Conservation (phyloP, 1,140 invertebrate species). For the Zaprionus ghesquierei region DNA sequence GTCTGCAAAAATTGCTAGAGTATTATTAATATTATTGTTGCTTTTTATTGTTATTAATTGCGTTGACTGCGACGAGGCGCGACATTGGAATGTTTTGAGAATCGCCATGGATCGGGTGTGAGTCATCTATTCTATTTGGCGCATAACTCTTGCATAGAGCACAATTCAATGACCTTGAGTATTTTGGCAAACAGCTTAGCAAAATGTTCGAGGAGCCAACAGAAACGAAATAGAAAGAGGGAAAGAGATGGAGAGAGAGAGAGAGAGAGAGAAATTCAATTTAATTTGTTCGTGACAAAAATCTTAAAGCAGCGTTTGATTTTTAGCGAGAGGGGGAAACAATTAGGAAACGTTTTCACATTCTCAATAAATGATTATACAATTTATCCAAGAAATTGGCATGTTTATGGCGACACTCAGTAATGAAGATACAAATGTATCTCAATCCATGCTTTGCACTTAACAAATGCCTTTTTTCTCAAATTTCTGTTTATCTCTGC, state of each 20-base stretch:
- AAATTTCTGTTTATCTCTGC: background rate
- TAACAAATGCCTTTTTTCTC: background rate
- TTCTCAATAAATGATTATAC: background rate
- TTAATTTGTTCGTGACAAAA: constrained; percentile 12
- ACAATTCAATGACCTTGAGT: constrained; percentile 32
- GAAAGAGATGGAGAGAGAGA: background rate
- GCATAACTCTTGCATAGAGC: background rate
- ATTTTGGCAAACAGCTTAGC: constrained; percentile 21
- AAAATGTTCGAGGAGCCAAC: background rate
- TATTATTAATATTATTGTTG: constrained; percentile 6
- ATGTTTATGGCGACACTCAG: background rate
- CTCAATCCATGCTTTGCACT: background rate
- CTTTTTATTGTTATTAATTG: constrained; percentile 47
- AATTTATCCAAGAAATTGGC: background rate
- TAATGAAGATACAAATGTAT: background rate
- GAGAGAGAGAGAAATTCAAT: background rate
- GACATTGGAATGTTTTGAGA: constrained; percentile 48
- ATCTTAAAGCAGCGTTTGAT: constrained; percentile 21
- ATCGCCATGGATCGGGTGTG: constrained; percentile 4
- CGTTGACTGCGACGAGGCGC: constrained; percentile 26
- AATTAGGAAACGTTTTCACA: background rate
- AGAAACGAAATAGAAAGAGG: background rate
- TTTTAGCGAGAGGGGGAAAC: background rate
- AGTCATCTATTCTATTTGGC: constrained; percentile 1
- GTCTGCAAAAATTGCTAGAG: constrained; percentile 8